These are phyloP conservation scores for Tolmerus cingulatus DNA, from an alignment of 2,888 invertebrate species.

Conservation along the genomic window DNA sequence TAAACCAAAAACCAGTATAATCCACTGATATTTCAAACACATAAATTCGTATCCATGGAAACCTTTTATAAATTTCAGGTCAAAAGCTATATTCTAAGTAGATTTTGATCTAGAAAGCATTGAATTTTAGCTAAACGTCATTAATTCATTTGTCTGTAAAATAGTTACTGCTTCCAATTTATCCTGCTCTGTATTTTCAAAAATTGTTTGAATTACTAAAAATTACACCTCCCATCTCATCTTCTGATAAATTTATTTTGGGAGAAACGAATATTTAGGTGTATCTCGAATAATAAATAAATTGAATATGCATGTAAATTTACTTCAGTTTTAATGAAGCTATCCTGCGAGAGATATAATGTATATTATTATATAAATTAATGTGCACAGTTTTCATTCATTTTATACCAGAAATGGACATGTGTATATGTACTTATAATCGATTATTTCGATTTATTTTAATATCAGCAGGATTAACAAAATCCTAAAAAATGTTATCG, in stretches of 20 bases:
- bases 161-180: too few relatives aligned
- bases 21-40: neutral
- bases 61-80: neutral
- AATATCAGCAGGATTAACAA: neutral
- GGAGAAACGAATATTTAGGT: neutral
- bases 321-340: neutral
- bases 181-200: too few relatives aligned
- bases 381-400: neutral
- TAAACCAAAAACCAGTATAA: neutral
- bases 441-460: neutral
- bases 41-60: too few relatives aligned
- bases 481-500: neutral
- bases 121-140: too few relatives aligned
- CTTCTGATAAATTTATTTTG: too few relatives aligned
- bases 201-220: too few relatives aligned
- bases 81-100: neutral
- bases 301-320: neutral
- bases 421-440: too few relatives aligned
- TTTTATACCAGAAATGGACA: neutral
- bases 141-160: too few relatives aligned
- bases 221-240: too few relatives aligned
- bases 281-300: neutral
- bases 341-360: neutral
- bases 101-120: too few relatives aligned
- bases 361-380: neutral